These are phyloP conservation scores for Lomographa bimaculata DNA, from an alignment of 2,888 invertebrate species.

Conservation along the genomic window DNA sequence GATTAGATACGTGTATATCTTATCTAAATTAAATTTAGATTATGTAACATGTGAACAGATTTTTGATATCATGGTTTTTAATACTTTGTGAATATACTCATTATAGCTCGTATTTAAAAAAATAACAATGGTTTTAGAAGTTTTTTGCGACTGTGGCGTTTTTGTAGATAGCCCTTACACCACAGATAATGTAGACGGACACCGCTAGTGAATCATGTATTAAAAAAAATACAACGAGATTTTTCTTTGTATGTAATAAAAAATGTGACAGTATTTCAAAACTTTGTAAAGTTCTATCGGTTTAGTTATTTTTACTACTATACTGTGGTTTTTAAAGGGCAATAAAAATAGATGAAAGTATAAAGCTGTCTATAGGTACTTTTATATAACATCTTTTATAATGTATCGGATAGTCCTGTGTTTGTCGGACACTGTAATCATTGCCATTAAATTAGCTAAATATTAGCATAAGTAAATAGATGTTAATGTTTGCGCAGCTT, in stretches of 20 bases:
- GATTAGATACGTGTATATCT: conserved; percentile 31
- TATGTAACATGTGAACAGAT: conserved; percentile 10
- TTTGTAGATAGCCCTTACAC: neutral
- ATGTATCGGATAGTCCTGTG: conserved; percentile 30
- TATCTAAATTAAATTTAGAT: conserved; percentile 30
- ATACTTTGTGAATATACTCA: neutral
- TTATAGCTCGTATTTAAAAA: neutral
- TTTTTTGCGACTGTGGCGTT: conserved; percentile 4
- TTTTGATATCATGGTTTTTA: conserved; percentile 9
- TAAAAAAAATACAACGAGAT: too few species aligned
- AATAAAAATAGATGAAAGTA: too few species aligned
- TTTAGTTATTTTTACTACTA: too few species aligned
- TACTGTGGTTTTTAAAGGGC: too few species aligned
- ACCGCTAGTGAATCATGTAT: too few species aligned
- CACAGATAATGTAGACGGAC: neutral
- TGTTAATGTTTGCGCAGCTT: conserved; percentile 48
- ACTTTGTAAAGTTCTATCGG: too few species aligned
- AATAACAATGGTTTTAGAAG: neutral
- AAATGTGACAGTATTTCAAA: too few species aligned
- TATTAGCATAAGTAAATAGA: conserved; percentile 32
- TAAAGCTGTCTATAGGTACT: conserved; percentile 6
- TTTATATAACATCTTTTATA: conserved; percentile 26
- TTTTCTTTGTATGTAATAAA: too few species aligned
- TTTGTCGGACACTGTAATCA: conserved; percentile 46
- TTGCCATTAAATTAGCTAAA: conserved; percentile 69